Conservation (phyloP, 2,797 vertebrate species). For the Melanotaenia parkinsoni region DNA sequence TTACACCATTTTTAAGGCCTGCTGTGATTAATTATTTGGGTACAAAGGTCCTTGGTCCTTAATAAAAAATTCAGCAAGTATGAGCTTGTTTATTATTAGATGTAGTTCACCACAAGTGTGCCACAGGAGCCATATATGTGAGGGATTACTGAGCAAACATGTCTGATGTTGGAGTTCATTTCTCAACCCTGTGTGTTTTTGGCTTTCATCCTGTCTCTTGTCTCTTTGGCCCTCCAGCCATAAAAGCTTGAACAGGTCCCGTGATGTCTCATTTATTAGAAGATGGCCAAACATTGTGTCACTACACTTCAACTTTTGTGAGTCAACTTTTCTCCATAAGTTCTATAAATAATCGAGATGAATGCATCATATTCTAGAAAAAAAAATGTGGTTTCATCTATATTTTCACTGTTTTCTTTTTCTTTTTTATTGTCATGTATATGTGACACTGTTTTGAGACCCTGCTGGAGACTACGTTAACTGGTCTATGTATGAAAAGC, state of each 20-base stretch:
- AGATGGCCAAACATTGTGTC: neutral
- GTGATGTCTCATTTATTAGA: neutral
- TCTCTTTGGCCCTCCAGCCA: conserved; percentile 33
- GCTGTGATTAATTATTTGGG: conserved; percentile 53
- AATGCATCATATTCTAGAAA: neutral
- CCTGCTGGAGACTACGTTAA: neutral
- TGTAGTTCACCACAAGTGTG: conserved; percentile 20
- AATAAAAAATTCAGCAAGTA: conserved; percentile 27
- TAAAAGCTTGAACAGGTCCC: neutral
- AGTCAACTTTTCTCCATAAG: neutral
- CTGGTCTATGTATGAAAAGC: neutral
- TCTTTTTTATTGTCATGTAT: neutral
- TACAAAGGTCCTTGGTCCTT: conserved; percentile 4
- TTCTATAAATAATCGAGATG: neutral
- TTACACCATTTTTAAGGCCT: conserved; percentile 34
- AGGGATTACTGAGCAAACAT: conserved; percentile 37
- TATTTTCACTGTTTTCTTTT: neutral
- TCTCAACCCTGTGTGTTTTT: conserved; percentile 7
- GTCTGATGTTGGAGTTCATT: conserved; percentile 38
- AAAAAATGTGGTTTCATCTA: neutral
- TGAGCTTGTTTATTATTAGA: conserved; percentile 37
- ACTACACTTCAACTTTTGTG: conserved; percentile 12
- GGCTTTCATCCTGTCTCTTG: conserved; percentile 43
- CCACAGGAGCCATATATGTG: conserved; percentile 26
- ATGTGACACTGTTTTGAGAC: too few species aligned